Evolutionary conservation across 2,888 invertebrate species (phyloP), one percentile per base, ranked within the genome.

Genomic region (Caenorhabditis drosophilae): DNA sequence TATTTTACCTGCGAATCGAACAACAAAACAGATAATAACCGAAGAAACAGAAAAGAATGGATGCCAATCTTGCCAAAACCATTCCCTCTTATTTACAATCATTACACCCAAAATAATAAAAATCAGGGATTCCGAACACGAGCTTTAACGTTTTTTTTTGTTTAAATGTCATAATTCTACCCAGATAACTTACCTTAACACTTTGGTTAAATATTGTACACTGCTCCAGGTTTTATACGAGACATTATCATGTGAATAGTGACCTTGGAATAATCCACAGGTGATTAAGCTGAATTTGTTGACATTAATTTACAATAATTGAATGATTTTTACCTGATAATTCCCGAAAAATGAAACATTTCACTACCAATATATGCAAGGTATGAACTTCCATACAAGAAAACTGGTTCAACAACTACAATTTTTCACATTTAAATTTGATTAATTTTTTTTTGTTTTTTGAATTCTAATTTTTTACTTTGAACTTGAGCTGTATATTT

Each of bases 101-200:
- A 86, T 85, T 69, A 88, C 84, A 2, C 88, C 88, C 50, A 88
- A 84, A 73, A 88, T 87, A 67, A 88, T 83, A 84, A 88, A 88
- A 57, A 88, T 88, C 41, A 88, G 84, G 22, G 86, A 85, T 73
- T 88, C 88, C 66, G 84, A 84, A 11, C 86, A 85, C 11, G 86
- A 84, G 69, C 87, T n/a, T n/a, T n/a, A n/a, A n/a, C n/a, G n/a
- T n/a, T n/a, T n/a, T n/a, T n/a, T n/a, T n/a, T n/a, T n/a, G n/a
- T n/a, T n/a, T n/a, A n/a, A n/a, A n/a, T n/a, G n/a, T n/a, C n/a
- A n/a, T n/a, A n/a, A n/a, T n/a, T n/a, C n/a, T n/a, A n/a, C n/a
- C n/a, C n/a, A n/a, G n/a, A n/a, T n/a, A n/a, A n/a, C n/a, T n/a
- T n/a, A n/a, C n/a, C n/a, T 77, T 38, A 70, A 38, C n/a, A 87